phyloP scores from a whole-genome alignment of 2,113 vertebrate genomes.

The Platysternon megacephalum region DNA sequence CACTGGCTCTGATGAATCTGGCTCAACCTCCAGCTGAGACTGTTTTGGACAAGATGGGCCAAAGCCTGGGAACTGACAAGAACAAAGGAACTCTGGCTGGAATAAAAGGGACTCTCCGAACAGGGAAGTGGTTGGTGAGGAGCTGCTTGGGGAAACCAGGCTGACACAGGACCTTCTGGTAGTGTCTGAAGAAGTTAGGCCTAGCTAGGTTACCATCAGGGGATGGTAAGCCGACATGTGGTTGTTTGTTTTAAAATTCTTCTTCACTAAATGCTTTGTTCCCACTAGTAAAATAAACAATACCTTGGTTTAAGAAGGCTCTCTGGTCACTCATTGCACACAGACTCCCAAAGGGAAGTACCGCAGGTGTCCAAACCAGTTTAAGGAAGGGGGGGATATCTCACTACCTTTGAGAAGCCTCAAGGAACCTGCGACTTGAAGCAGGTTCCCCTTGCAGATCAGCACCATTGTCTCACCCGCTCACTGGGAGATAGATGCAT shows the following conservation, averaged over 20 bases:
- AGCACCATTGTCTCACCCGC: too few species aligned
- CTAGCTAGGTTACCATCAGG: too few species aligned
- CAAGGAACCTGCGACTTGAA: too few species aligned
- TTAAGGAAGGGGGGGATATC: too few species aligned
- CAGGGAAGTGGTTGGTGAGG: background rate
- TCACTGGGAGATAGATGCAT: too few species aligned
- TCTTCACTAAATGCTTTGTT: background rate
- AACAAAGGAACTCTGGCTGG: background rate
- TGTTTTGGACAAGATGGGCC: background rate
- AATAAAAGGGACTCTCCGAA: background rate
- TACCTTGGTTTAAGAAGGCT: background rate
- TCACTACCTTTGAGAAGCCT: too few species aligned
- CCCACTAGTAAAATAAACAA: background rate
- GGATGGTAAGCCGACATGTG: background rate
- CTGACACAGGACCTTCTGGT: background rate
- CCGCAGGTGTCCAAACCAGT: too few species aligned
- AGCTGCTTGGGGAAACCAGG: background rate
- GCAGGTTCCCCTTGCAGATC: too few species aligned
- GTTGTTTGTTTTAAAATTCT: too few species aligned
- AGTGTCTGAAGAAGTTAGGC: background rate
- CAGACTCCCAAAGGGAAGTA: too few species aligned
- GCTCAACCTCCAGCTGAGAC: background rate
- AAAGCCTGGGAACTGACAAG: background rate
- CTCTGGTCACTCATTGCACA: too few species aligned
- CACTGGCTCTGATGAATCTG: background rate